Base-by-base conservation (phyloP, 2,113 vertebrate genomes). In the Nannospalax galili region DNA sequence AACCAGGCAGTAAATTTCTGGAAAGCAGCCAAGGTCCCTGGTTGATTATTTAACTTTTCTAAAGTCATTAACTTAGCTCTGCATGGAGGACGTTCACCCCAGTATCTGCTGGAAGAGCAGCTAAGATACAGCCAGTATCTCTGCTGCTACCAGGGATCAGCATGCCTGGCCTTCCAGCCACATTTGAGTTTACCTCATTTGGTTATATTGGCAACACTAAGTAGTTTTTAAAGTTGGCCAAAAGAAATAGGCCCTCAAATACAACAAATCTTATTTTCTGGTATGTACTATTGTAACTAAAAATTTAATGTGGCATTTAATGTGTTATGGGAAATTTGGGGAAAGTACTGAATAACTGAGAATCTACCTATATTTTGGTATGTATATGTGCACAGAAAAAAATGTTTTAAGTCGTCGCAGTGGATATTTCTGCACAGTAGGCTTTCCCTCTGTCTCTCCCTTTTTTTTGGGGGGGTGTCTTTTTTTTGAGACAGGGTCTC, bases 31-130 rank as follows among this genome's bases (percentile, higher is more conserved):
- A 94, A 84, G 94, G 56, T 37, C 85, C 52, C 56, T 60, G n/a
- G 90, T n/a, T 64, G 92, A 81, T 94, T 92, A 81, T 94, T 92
- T 95, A 84, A 84, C 93, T 90, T 37, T 62, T 93, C 81, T 95
- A 79, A 73, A 84, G 88, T 52, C 89, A 82, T 79, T 94, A 95
- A 75, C n/a, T 96, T 40, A 81, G 26, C n/a, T 95, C 42, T 88
- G 48, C 67, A 58, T 40, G 84, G 85, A 69, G 45, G 67, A 56
- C 4, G 85, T 88, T 70, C 62, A 86, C 72, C 22, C 75, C 52
- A 92, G 84, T 78, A 74, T 60, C 42, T 90, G 81, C 84, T 37
- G 52, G 86, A 65, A 69, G 80, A 75, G n/a, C 2, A 60, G 37
- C 32, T 64, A 30, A 30, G 40, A 60, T 60, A 85, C 15, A 89